These are phyloP conservation scores for Probaryconus sp. DNA, from an alignment of 1,140 invertebrate genomes.

Conservation along the genomic window DNA sequence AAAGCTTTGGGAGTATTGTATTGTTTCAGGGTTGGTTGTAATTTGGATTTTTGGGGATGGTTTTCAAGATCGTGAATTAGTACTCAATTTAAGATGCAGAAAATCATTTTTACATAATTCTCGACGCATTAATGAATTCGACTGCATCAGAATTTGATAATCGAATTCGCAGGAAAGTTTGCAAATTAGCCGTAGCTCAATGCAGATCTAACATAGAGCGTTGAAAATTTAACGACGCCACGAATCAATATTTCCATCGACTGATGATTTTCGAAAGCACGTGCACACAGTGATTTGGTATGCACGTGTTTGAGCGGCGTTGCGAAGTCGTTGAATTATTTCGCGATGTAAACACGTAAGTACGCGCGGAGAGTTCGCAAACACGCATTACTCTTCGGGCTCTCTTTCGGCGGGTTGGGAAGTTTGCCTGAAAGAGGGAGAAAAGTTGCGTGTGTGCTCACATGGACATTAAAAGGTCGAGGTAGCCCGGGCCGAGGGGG, in stretches of 20 bases:
- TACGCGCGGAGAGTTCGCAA: constrained; percentile 55
- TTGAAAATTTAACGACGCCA: constrained; percentile 2
- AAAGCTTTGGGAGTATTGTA: too few relatives aligned
- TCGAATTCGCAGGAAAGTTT: too few relatives aligned
- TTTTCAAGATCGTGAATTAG: too few relatives aligned
- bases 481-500: constrained; percentile 13
- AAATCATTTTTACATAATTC: too few relatives aligned
- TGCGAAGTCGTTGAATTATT: constrained; percentile 67
- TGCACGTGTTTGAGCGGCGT: constrained; percentile 45
- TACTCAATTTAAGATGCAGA: too few relatives aligned
- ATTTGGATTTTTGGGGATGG: too few relatives aligned
- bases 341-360: constrained; percentile 67
- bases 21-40: too few relatives aligned
- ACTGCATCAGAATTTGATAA: too few relatives aligned
- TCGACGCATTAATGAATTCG: too few relatives aligned
- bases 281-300: constrained; percentile 21
- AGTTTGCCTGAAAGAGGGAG: constrained; percentile 18
- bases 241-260: constrained; percentile 19
- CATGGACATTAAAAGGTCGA: constrained; percentile 46
- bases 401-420: constrained; percentile 24
- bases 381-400: constrained; percentile 44
- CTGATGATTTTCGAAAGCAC: constrained; percentile 18
- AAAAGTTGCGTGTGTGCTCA: constrained; percentile 44
- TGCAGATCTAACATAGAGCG: not conserved
- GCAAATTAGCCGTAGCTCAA: not conserved